Evolutionary conservation across 2,113 vertebrate species (phyloP), one percentile per base, ranked within the genome.

Genomic region (Cygnus atratus): DNA sequence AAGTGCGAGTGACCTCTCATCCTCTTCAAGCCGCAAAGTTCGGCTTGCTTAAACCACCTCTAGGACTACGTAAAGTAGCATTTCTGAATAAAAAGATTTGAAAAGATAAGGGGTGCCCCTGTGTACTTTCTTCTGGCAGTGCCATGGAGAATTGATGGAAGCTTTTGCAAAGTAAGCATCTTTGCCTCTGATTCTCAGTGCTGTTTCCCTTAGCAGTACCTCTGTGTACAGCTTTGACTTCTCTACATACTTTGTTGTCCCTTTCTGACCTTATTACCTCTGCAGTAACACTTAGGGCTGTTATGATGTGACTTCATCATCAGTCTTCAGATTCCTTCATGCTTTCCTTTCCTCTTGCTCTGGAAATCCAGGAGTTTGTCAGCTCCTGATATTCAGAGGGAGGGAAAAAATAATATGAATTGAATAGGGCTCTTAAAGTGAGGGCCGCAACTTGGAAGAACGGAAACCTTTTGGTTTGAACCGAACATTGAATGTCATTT

Each of bases 41-140:
- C 1, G 66, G 12, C 57, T 71, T 15, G 10, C 39, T 31, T 48
- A 11, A 3, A 61, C 35, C 68, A 16, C 88, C 65, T 46, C 33
- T 1, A 11, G 59, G 33, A 29, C 17, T 31, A 1, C 6, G 3
- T 7, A 2, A 48, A 39, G 16, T 13, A 2, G 39, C 1, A 0
- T 4, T 43, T 43, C 72, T 44, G 54, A 50, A 31, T 3, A 37
- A 24, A 74, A 59, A 66, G 85, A 10, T 57, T 62, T 41, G 59
- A 31, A 3, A 52, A 44, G 33, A 16, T 3, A 2, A 75, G 14
- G 35, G 15, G 20, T 24, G 13, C 3, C 28, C 24, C 10, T 10
- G 8, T 33, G 3, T 3, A 20, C 14, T 55, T 65, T 54, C n/a
- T 89, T n/a, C 76, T 68, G 57, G 28, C 50, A 19, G 2, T 9